These are phyloP conservation scores for Panthera tigris DNA, from an alignment of 2,113 vertebrate genomes.

Conservation along the genomic window DNA sequence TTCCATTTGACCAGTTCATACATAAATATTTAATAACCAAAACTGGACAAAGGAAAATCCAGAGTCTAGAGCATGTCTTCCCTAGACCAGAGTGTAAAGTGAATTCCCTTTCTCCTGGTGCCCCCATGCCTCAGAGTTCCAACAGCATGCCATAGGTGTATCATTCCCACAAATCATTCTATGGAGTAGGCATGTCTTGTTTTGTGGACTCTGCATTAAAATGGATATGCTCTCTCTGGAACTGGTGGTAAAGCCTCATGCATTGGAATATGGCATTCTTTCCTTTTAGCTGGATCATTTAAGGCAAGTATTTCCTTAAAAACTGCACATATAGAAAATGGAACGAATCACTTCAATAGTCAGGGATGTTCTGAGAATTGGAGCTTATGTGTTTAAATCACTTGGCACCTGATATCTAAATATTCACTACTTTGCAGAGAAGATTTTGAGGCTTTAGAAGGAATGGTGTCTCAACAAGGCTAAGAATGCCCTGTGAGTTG, in stretches of 20 bases:
- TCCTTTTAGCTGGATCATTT: not conserved
- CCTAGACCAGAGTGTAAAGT: not conserved
- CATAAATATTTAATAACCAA: not conserved
- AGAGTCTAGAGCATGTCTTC: not conserved
- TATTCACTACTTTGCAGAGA: not conserved
- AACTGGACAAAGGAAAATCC: not conserved
- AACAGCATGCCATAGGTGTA: rapidly evolving
- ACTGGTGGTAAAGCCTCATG: not conserved
- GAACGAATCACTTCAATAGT: not conserved
- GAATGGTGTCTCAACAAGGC: not conserved
- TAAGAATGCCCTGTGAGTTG: not conserved
- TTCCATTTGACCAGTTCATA: not conserved
- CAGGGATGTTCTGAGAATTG: not conserved
- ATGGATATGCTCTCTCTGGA: not conserved
- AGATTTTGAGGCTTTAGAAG: not conserved
- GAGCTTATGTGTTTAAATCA: not conserved
- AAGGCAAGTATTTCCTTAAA: not conserved
- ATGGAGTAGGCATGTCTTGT: rapidly evolving
- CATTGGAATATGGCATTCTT: too few species aligned
- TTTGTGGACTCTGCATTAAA: not conserved
- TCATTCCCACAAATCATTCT: not conserved
- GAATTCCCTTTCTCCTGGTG: not conserved
- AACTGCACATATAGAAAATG: not conserved
- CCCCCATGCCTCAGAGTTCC: too few species aligned
- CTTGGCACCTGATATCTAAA: not conserved